These are phyloP conservation scores for Rhaphigaster nebulosa DNA, from an alignment of 2,888 invertebrate species.

Conservation along the genomic window DNA sequence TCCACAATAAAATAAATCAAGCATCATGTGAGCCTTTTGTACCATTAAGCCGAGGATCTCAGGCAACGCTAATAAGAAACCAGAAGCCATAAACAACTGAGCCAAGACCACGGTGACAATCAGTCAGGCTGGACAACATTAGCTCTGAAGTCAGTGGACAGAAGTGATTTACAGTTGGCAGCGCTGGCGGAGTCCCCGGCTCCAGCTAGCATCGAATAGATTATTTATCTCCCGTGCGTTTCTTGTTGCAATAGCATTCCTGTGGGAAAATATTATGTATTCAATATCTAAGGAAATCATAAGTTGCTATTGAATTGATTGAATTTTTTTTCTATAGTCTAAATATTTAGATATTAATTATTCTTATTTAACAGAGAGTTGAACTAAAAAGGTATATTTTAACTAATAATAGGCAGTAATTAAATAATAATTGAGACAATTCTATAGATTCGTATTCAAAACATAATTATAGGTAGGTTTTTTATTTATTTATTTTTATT, in stretches of 20 bases:
- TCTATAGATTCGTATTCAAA: no score
- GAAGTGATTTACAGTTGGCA: constrained; percentile 50
- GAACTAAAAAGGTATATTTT: no score
- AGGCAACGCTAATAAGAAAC: not conserved
- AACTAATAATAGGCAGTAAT: no score
- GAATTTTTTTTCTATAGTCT: no score
- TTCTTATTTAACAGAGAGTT: no score
- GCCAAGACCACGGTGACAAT: constrained; percentile 37
- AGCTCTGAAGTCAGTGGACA: constrained; percentile 24
- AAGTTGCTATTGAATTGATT: no score
- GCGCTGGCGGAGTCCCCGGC: not conserved
- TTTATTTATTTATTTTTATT: no score
- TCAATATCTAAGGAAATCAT: not conserved
- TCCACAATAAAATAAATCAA: constrained; percentile 15
- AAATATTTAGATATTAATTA: no score
- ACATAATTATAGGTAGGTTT: no score
- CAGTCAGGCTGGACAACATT: constrained; percentile 44
- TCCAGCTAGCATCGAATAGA: not conserved
- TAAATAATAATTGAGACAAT: no score
- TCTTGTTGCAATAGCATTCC: not conserved
- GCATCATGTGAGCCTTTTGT: not conserved
- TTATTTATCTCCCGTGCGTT: not conserved
- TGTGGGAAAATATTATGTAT: not conserved
- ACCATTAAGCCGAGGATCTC: not conserved
- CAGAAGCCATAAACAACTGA: not conserved